Percentiles rank a stretch among this genome's conserved stretches.
phyloP scores from a whole-genome alignment of 37 sponge, comb jelly and placozoan species.

The Lycopodina hypogea region DNA sequence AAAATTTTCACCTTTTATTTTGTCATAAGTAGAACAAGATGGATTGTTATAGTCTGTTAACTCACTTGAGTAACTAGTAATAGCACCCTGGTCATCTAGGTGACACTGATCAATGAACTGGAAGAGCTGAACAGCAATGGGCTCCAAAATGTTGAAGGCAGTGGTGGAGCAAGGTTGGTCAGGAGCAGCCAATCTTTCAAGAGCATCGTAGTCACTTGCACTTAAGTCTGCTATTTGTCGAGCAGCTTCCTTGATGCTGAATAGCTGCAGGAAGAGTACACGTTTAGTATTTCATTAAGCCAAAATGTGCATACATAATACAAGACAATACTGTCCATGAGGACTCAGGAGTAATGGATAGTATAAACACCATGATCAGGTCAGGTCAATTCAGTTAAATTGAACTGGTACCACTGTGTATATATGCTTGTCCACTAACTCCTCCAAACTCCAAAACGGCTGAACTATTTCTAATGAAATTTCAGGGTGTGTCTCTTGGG shows the following conservation, averaged over 20 bases:
- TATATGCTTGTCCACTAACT: background rate
- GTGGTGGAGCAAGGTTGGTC: background rate
- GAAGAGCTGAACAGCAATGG: slow-evolving; percentile 19
- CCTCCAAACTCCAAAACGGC: background rate
- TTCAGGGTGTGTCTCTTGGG: too few species aligned
- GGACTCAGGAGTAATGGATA: background rate
- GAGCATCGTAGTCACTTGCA: slow-evolving; percentile 20
- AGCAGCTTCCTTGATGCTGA: slow-evolving; percentile 22
- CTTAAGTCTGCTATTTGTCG: slow-evolving; percentile 58
- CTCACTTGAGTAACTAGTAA: slow-evolving; percentile 24
- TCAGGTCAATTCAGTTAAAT: background rate
- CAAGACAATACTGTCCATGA: background rate
- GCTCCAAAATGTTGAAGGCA: background rate
- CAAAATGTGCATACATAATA: background rate
- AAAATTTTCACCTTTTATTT: background rate
- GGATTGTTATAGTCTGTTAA: slow-evolving; percentile 24
- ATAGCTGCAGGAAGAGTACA: slow-evolving; percentile 10
- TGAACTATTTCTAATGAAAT: too few species aligned
- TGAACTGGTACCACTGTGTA: background rate
- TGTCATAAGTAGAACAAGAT: background rate
- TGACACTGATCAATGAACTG: slow-evolving; percentile 2
- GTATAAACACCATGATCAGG: background rate
- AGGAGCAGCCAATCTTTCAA: background rate
- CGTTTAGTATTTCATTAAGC: background rate
- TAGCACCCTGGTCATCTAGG: background rate